Evolutionary conservation across 2,888 invertebrate genomes (phyloP).

Genomic region (Caenorhabditis sp.): DNA sequence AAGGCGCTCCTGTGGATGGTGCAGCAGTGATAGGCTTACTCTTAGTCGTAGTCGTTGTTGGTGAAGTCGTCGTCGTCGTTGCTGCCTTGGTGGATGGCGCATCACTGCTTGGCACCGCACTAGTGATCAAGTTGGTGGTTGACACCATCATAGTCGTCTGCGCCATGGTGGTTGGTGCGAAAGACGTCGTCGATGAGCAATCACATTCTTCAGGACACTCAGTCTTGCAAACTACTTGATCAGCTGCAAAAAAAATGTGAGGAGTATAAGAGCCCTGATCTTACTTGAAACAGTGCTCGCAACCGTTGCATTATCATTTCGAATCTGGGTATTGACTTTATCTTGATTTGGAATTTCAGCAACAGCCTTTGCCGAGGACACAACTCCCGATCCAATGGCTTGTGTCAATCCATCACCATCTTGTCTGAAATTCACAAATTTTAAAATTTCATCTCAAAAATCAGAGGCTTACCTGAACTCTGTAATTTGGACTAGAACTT

Average conservation of each 20-base stretch:
- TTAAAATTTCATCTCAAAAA: background rate
- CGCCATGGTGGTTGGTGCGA: background rate
- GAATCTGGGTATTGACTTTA: background rate
- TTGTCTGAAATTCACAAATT: no score
- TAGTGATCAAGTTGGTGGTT: background rate
- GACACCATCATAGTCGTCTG: no score
- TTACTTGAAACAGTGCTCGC: background rate
- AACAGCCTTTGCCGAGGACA: slow-evolving; percentile 6
- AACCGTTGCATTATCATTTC: background rate
- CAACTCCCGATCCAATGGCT: slow-evolving; percentile 9
- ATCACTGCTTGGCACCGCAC: background rate
- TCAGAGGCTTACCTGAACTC: slow-evolving; percentile 16
- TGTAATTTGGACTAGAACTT: slow-evolving; percentile 9
- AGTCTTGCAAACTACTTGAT: background rate
- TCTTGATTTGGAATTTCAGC: background rate
- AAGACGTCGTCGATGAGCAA: background rate
- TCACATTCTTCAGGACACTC: background rate
- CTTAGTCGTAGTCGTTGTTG: no score
- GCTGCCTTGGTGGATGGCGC: no score
- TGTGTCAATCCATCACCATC: background rate
- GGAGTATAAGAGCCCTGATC: background rate
- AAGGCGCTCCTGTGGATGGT: background rate
- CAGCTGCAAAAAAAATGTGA: background rate
- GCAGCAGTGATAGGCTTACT: no score
- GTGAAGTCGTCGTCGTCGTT: slow-evolving; percentile 5